A percentile compares a stretch with the other conserved stretches of the same genome.
phyloP scores from a whole-genome alignment of 2,888 invertebrate genomes.

The Megaustenia siamemsis region DNA sequence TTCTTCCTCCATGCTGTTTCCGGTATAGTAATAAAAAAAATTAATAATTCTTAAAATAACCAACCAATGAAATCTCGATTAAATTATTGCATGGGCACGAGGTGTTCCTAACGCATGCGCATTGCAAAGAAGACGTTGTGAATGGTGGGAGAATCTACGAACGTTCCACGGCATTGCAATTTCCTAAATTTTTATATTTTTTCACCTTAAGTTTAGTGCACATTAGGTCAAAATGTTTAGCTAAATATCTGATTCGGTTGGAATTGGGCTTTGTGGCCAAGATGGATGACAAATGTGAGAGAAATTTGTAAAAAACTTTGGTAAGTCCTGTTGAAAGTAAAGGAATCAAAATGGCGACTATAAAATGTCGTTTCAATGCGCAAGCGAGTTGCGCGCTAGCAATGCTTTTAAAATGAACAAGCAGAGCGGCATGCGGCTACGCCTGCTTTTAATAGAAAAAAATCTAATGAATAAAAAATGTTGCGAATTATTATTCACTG shows the following conservation, averaged over 20 bases:
- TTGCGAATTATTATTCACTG: neutral
- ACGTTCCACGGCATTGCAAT: slow-evolving; percentile 37
- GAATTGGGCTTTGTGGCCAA: slow-evolving; percentile 64
- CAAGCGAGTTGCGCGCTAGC: slow-evolving; percentile 43
- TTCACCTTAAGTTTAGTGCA: slow-evolving; percentile 37
- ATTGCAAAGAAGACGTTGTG: slow-evolving; percentile 21
- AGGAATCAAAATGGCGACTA: slow-evolving; percentile 55
- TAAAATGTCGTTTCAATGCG: slow-evolving; percentile 51
- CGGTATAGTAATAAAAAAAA: slow-evolving; percentile 14
- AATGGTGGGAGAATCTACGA: slow-evolving; percentile 41
- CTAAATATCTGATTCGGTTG: slow-evolving; percentile 64
- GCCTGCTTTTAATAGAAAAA: neutral
- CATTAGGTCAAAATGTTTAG: slow-evolving; percentile 67
- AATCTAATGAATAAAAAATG: neutral
- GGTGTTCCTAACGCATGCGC: slow-evolving; percentile 45
- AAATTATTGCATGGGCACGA: slow-evolving; percentile 20
- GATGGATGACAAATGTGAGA: slow-evolving; percentile 58
- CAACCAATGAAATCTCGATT: slow-evolving; percentile 10
- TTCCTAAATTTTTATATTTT: slow-evolving; percentile 46
- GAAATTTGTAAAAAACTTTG: slow-evolving; percentile 57
- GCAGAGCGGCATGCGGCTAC: neutral
- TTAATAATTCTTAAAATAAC: slow-evolving; percentile 26
- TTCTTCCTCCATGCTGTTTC: slow-evolving; percentile 47
- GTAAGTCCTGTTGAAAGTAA: slow-evolving; percentile 29
- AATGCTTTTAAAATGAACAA: neutral